phyloP scores from a whole-genome alignment of 2,797 vertebrate species.

The Acanthopagrus latus region DNA sequence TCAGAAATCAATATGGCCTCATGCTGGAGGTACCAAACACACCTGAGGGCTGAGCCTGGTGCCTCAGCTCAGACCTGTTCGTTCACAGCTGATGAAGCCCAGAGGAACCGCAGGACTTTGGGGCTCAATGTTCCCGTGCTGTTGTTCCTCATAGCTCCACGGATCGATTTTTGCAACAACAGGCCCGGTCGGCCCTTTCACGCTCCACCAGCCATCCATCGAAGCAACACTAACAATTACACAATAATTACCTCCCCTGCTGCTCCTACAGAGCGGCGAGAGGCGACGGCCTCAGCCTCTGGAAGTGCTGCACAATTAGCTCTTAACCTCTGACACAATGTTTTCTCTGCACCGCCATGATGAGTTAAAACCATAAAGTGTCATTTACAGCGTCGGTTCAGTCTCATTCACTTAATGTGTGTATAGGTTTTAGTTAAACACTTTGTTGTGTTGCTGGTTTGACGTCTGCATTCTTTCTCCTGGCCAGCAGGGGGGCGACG shows the following conservation, averaged over 20 bases:
- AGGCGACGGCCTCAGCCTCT: constrained; percentile 7
- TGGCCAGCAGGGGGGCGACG: too few species aligned
- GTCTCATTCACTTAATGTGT: background rate
- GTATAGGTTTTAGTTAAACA: too few species aligned
- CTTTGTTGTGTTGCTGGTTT: too few species aligned
- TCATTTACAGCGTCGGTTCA: background rate
- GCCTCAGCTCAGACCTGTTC: constrained; percentile 1
- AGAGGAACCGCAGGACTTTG: constrained; percentile 16
- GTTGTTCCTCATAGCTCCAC: constrained; percentile 23
- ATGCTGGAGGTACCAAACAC: too few species aligned
- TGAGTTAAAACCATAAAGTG: background rate
- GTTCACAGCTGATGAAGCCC: constrained; percentile 36
- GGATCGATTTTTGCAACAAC: constrained; percentile 56
- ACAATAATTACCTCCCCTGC: constrained; percentile 55
- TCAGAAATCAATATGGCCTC: too few species aligned
- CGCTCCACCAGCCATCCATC: constrained; percentile 42
- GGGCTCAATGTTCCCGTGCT: constrained; percentile 12
- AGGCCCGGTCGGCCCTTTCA: constrained; percentile 15
- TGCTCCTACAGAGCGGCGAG: background rate
- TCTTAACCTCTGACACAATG: constrained; percentile 31
- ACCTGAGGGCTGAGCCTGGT: background rate
- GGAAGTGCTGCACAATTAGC: constrained; percentile 42
- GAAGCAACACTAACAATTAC: constrained; percentile 71
- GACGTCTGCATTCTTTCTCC: too few species aligned
- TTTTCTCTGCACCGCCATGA: constrained; percentile 18